Evolutionary conservation across 2,797 vertebrate genomes (phyloP), one percentile per base, ranked within the genome.

Genomic region (Characodon lateralis): DNA sequence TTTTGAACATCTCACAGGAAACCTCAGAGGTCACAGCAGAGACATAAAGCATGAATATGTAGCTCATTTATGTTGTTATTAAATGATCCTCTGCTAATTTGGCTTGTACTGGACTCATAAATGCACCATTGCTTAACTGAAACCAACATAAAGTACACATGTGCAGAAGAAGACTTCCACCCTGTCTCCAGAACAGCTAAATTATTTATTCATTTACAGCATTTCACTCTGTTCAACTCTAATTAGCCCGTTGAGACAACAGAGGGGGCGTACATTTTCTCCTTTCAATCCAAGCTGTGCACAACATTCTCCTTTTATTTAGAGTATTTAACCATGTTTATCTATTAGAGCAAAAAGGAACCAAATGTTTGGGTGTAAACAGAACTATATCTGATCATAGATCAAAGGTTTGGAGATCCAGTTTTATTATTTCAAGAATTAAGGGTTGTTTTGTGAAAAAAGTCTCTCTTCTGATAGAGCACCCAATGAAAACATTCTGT

Each of bases 151-250:
- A 75, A 69, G 22, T n/a, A 46, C 66, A 46, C 13, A 20, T 46
- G 18, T 51, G 28, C 65, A 26, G 26, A 24, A 48, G 50, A 70
- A 48, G 61, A 48, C 4, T 53, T 56, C 61, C 71, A 31, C 59
- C 31, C 26, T 26, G 51, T 68, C 26, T 74, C 66, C 26, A 59
- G 41, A n/a, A 61, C 55, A 18, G 6, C 55, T 74, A 12, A 74
- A 75, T 53, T 74, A 71, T 80, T 72, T 72, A 71, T 71, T 22
- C 12, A 35, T 65, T 72, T 65, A 71, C 4, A 51, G 31, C 70
- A 41, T 71, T 77, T 70, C 56, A 28, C 35, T 31, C 26, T 56
- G 46, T 78, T 65, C n/a, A 43, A 7, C 41, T 20, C 18, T 65
- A 14, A 72, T 78, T 68, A 43, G 55, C 16, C 71, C 41, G 31